Percentiles rank a stretch among this genome's conserved stretches.
Conservation (phyloP, 2,888 invertebrate species). For the Ditula angustiorana region DNA sequence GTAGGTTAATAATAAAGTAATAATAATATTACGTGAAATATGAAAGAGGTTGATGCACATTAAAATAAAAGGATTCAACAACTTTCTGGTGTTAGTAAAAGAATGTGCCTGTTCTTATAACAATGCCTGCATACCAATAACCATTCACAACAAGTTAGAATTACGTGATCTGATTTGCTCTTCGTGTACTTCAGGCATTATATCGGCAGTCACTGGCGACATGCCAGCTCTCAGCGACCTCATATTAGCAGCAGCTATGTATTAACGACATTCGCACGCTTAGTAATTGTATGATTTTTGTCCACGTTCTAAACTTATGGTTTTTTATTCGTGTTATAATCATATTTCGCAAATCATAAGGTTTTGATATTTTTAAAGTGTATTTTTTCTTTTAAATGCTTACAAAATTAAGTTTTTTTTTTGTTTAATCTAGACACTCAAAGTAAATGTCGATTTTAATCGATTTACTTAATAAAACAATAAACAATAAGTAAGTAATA, state of each 20-base stretch:
- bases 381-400: no score
- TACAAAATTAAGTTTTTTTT: no score
- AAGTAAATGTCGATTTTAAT: no score
- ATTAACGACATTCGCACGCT: conserved; percentile 29
- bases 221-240: conserved; percentile 34
- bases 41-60: no score
- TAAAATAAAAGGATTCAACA: no score
- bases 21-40: no score
- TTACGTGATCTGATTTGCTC: conserved; percentile 16
- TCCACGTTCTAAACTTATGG: not conserved
- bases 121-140: not conserved
- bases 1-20: no score
- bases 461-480: no score
- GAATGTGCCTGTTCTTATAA: conserved; percentile 39
- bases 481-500: no score
- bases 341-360: no score
- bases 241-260: conserved; percentile 33
- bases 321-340: not conserved
- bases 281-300: conserved; percentile 23
- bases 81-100: conserved; percentile 38
- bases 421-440: no score
- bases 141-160: not conserved
- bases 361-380: no score
- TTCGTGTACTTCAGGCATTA: conserved; percentile 16
- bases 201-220: conserved; percentile 30